Conservation (phyloP, 2,797 vertebrate species). For the Chloroceryle amazona region DNA sequence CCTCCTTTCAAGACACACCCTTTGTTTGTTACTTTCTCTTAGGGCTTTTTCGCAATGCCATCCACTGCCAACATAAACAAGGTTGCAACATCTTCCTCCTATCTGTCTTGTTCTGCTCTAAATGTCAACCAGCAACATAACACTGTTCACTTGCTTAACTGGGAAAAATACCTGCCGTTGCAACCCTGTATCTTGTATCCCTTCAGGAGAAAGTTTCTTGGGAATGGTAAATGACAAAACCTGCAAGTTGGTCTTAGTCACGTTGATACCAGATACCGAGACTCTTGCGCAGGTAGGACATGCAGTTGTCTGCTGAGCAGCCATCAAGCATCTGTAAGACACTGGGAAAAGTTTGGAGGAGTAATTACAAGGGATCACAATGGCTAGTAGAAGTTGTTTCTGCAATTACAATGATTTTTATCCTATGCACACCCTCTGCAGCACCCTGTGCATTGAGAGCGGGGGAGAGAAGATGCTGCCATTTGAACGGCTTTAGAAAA, state of each 20-base stretch:
- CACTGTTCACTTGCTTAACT: background rate
- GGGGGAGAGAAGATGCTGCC: background rate
- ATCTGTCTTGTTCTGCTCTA: background rate
- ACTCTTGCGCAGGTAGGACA: background rate
- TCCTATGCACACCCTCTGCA: background rate
- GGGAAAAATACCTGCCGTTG: background rate
- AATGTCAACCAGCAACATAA: background rate
- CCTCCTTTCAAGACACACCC: slow-evolving; percentile 32
- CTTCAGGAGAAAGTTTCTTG: slow-evolving; percentile 10
- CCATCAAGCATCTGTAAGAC: background rate
- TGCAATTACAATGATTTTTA: background rate
- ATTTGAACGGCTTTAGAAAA: background rate
- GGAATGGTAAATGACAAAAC: background rate
- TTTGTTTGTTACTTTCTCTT: slow-evolving; percentile 65
- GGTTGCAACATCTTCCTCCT: slow-evolving; percentile 37
- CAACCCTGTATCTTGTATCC: background rate
- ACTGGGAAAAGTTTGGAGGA: background rate
- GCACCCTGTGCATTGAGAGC: rapidly evolving
- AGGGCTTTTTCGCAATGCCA: slow-evolving; percentile 57
- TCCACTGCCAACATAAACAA: slow-evolving; percentile 48
- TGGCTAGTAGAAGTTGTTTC: background rate
- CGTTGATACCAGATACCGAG: background rate
- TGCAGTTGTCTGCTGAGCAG: background rate
- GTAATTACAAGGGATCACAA: background rate
- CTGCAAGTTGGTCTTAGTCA: background rate